phyloP scores from a whole-genome alignment of 2,797 vertebrate genomes.

The Malurus leucopterus region DNA sequence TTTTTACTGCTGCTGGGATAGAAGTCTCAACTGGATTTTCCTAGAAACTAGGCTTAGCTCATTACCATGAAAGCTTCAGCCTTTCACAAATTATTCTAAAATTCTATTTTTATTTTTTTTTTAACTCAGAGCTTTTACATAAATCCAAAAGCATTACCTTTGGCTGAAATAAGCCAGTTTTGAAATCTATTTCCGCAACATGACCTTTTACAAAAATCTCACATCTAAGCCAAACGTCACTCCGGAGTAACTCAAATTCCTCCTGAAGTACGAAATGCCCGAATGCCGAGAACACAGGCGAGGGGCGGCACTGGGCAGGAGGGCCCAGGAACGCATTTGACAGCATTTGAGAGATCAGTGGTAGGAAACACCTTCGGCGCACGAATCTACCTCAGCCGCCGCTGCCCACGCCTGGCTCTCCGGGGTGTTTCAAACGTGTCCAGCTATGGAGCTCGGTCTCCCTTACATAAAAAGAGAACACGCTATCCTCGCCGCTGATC shows the following conservation, averaged over 20 bases:
- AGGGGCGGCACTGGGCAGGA: background rate
- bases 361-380: background rate
- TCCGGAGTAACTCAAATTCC: background rate
- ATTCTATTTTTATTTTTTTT: too few relatives aligned
- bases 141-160: background rate
- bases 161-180: background rate
- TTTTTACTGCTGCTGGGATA: background rate
- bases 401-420: background rate
- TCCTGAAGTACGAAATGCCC: too few relatives aligned
- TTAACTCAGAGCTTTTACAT: background rate
- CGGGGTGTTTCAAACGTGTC: background rate
- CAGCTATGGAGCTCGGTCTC: background rate
- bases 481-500: fast-evolving
- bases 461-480: fast-evolving
- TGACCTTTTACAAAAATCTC: background rate
- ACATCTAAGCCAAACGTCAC: background rate
- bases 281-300: background rate
- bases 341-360: too few relatives aligned
- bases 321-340: background rate
- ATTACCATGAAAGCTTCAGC: background rate
- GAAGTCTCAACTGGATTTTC: background rate
- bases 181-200: background rate
- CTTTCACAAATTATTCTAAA: background rate
- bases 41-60: background rate
- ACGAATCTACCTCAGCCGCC: background rate